Evolutionary conservation across 1,140 invertebrate species (phyloP), one percentile per base, ranked within the genome.

Genomic region (Lysiphlebus fabarum): DNA sequence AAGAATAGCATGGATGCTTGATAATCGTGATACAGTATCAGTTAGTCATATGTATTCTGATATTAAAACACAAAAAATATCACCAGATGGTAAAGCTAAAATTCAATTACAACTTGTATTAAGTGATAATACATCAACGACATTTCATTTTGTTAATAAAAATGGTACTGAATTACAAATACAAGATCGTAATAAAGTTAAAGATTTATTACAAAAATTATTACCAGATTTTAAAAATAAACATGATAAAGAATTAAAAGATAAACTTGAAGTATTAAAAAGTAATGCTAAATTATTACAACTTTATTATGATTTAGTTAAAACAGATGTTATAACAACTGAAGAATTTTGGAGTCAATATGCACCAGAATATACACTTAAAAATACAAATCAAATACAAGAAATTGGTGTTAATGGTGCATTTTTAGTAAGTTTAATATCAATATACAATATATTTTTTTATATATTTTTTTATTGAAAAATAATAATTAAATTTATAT

Each of bases 51-150:
- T 91, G 74, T 99, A 96, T 82, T 88, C 90, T 48, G 95, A 99
- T 74, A 97, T 99, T 63, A 98, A 98, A 85, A 95, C 90, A 59
- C 97, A 99, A 84, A 98, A 98, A 81, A 98, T 99, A 68, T 99
- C 96, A 50, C 95, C 97, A 0, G 96, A 95, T 71, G 94, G 93
- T 8, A 99, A 99, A 82, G 88, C 94, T 26, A 99, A 99, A 82
- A 92, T 99, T 55, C 98, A 99, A 78, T 82, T 99, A n/a, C 98
- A 99, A 84, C 86, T 99, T 9, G 93, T 98, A 40, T 80, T 99
- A 62, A 91, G 98, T 71, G 93, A 95, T 83, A 91, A 92, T 33
- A 86, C 90, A 45, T 93, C 93, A 14, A 95, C 93, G 2, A 99
- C 96, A 38, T 99, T 99, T 82, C 96, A 99, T 74, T 99, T 99